Evolutionary conservation across 1,140 invertebrate genomes (phyloP), one percentile per base, ranked within the genome.

Genomic region (Drosophila sturtevanti): DNA sequence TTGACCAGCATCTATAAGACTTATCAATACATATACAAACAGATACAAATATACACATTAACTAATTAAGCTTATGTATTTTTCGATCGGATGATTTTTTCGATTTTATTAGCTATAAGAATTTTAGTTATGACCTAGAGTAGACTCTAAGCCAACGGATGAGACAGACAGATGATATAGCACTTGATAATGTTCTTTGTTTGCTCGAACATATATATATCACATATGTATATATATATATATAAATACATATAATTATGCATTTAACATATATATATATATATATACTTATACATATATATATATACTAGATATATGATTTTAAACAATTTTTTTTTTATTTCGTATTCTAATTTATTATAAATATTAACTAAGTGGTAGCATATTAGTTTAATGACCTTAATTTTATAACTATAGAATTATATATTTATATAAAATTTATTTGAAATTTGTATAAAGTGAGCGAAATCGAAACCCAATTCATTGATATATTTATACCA

Each of bases 1-100:
- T 63, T 87, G 82, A 84, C 79, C 79, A 81, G 61, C 75, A 87
- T 79, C 64, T 51, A 66, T 74, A 63, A 76, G 65, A 82, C 64
- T 77, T 63, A 67, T 63, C 48, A 54, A 48, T 9, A 64, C 44
- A 34, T 18, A 67, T 1, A 59, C 4, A 34, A 14, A 66, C 22
- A 44, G 10, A 70, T 21, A 31, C 4, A 48, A 4, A 22, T 9
- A 24, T 37, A 59, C 12, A 58, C 38, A 37, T n/a, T 21, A 21
- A 48, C 41, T 48, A 48, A 18, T 48, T 48, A 48, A 48, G 41
- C 18, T 9, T 48, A 48, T 48, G 41, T 48, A 48, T 48, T 48
- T 48, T 21, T n/a, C 11, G 6, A 48, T 48, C 41, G 18, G 16
- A 21, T 18, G 41, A 21, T 21, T 21, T 21, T 48, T 48, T 48